Conservation (phyloP, 1,140 invertebrate genomes). For the Apis laboriosa region DNA sequence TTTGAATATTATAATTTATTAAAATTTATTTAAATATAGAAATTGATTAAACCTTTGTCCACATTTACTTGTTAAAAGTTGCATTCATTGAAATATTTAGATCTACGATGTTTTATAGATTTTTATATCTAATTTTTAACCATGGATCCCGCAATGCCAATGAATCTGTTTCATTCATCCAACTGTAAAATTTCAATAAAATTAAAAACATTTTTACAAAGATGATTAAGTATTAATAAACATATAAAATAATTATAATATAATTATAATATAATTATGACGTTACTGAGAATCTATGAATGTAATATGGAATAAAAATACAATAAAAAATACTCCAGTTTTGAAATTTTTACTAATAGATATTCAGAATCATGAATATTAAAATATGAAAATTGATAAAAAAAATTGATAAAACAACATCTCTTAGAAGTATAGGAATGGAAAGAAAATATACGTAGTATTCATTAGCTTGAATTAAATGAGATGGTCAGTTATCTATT, state of each 20-base stretch:
- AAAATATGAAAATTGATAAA: not conserved
- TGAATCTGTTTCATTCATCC: not conserved
- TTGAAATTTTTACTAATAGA: not conserved
- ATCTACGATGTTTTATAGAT: not conserved
- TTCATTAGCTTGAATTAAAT: constrained; percentile 4
- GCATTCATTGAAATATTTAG: constrained; percentile 5
- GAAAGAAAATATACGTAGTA: not conserved
- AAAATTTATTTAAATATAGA: constrained; percentile 8
- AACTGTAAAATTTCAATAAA: not conserved
- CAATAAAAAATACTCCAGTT: not conserved
- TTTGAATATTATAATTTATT: not conserved
- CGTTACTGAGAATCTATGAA: not conserved
- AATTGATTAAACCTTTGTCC: not conserved
- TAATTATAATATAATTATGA: not conserved
- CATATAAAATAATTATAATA: not conserved
- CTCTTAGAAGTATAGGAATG: not conserved
- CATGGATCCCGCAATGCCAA: not conserved
- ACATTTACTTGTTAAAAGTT: constrained; percentile 38
- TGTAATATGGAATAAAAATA: not conserved
- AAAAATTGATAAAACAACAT: not conserved
- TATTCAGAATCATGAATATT: not conserved
- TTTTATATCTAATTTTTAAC: not conserved
- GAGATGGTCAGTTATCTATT: constrained; percentile 29
- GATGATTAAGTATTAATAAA: not conserved
- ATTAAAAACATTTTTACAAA: not conserved